Evolutionary conservation across 1,140 invertebrate species (phyloP), one percentile per base, ranked within the genome.

Genomic region (Leguminivora glycinivorella): DNA sequence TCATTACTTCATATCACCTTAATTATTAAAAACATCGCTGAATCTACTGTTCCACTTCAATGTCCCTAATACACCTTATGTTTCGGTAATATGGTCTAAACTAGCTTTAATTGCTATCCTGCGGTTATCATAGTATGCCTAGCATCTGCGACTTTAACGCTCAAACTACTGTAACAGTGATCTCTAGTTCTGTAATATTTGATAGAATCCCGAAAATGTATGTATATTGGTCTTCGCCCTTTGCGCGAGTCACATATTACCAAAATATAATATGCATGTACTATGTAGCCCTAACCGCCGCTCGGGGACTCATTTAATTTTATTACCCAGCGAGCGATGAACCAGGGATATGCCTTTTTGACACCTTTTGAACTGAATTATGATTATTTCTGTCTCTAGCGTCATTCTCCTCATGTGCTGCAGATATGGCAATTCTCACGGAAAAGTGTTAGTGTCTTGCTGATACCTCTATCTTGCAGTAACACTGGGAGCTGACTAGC

Each of bases 271-370:
- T 17, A 17, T 52, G 6, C 19, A 63, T 58, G 25, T 12, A 34
- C 31, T 34, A n/a, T n/a, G n/a, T n/a, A n/a, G n/a, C n/a, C n/a
- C n/a, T 1, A 34, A 34, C 58, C n/a, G 6, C 9, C 58, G 58
- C 31, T 26, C 5, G 24, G 58, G 58, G 58, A 63, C 26, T 2
- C 58, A 63, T 63, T 63, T 63, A n/a, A 63, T 63, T 63, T 63
- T 63, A 63, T 63, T 63, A 63, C 31, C 58, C n/a, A n/a, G 10
- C 58, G 58, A 63, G 26, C 58, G 58, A 29, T 26, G 58, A 26
- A 29, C 58, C 58, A 58, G 25, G 58, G 25, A 31, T 63, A 3
- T 31, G 58, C 58, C 25, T 25, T 58, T 56, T 63, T 63, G 26
- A 19, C 58, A 60, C 58, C 9, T 63, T 63, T 63, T 63, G 25